phyloP scores from a whole-genome alignment of 2,113 vertebrate species.

The Eudyptes chrysolophus region DNA sequence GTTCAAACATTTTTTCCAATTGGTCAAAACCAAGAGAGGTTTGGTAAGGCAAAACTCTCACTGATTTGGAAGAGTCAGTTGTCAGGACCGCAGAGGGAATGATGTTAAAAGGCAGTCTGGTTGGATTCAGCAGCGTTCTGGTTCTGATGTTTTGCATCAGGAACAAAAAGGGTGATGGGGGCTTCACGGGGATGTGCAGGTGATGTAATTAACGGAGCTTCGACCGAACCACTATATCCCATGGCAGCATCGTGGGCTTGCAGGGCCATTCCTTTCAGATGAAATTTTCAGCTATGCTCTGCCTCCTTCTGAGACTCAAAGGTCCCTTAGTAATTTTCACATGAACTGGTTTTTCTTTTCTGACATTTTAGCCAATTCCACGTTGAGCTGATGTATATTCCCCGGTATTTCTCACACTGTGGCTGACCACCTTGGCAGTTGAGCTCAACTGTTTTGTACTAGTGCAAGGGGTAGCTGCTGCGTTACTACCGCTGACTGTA shows the following conservation, averaged over 20 bases:
- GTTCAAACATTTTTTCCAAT: neutral
- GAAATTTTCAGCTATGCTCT: neutral
- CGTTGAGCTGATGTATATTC: too few species aligned
- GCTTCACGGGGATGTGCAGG: neutral
- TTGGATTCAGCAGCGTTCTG: neutral
- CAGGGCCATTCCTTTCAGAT: neutral
- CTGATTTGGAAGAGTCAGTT: neutral
- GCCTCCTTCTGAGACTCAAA: too few species aligned
- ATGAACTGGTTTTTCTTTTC: neutral
- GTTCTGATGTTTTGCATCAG: neutral
- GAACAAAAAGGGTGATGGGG: neutral
- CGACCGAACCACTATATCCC: accelerated
- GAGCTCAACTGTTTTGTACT: neutral
- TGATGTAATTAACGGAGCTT: neutral
- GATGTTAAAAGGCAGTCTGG: neutral
- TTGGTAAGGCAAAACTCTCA: neutral
- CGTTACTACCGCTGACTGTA: neutral
- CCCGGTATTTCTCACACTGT: neutral
- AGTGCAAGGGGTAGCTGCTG: neutral
- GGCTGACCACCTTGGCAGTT: too few species aligned
- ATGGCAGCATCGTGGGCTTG: accelerated
- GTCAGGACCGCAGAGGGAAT: neutral
- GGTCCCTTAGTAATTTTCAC: neutral
- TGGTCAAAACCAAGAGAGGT: neutral
- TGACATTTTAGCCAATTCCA: neutral